Conservation (phyloP, 53 echinoderm and acorn worm species). For the Hippasteria phrygiana region DNA sequence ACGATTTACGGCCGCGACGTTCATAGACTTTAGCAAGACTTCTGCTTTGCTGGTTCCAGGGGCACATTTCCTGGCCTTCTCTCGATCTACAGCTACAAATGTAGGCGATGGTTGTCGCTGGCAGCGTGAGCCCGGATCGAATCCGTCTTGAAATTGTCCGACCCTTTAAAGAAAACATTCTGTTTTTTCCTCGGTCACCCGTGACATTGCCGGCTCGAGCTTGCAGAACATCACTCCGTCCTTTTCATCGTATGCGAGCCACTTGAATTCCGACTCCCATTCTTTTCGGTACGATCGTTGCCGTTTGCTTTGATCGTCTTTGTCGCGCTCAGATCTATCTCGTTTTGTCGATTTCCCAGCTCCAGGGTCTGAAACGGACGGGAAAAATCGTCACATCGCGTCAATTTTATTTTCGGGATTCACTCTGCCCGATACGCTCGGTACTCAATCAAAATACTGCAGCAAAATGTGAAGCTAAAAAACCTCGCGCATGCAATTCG, state of each 20-base stretch:
- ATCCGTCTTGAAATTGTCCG: constrained; percentile 47
- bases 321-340: no score
- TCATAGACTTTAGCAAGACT: constrained; percentile 52
- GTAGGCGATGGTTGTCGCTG: constrained; percentile 49
- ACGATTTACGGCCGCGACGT: constrained; percentile 17
- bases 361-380: no score
- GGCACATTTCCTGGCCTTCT: constrained; percentile 10
- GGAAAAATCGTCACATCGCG: no score
- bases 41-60: constrained; percentile 48
- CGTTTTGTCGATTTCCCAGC: no score
- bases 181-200: constrained; percentile 5
- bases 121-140: constrained; percentile 40
- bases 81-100: constrained; percentile 28
- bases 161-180: constrained; percentile 8
- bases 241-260: constrained; percentile 24
- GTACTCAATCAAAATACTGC: no score
- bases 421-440: no score
- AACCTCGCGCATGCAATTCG: no score
- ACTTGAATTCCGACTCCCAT: constrained; percentile 45
- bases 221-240: constrained; percentile 49
- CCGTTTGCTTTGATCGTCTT: not conserved
- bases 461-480: no score
- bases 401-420: no score
- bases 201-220: not conserved
- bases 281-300: constrained; percentile 28